Evolutionary conservation across 1,140 invertebrate species (phyloP).

Genomic region (Zophobas atratus): DNA sequence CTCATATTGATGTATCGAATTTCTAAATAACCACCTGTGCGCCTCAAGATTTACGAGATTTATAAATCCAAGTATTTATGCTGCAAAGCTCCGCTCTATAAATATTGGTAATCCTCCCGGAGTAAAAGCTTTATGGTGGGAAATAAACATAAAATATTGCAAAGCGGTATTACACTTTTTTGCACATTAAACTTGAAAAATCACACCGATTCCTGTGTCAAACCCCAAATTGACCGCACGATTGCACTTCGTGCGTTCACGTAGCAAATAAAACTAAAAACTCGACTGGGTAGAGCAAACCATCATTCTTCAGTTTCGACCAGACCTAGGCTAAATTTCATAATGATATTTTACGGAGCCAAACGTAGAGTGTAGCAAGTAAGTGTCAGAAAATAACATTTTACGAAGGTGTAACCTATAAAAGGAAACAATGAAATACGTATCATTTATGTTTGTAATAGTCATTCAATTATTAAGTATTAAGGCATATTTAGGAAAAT

Average conservation of each 20-base stretch:
- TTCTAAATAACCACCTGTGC: conserved; percentile 48
- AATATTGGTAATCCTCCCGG: conserved; percentile 46
- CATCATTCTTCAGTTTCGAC: too few species aligned
- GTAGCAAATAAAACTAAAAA: conserved; percentile 8
- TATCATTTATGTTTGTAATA: too few species aligned
- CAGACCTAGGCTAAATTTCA: too few species aligned
- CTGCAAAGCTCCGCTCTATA: conserved; percentile 44
- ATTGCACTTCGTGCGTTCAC: neutral
- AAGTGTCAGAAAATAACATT: too few species aligned
- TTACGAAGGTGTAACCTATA: too few species aligned
- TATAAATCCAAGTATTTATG: conserved; percentile 47
- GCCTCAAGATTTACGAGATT: conserved; percentile 39
- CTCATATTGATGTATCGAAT: conserved; percentile 43
- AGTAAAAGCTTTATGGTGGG: conserved; percentile 37
- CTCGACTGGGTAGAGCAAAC: too few species aligned
- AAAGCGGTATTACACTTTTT: conserved; percentile 31
- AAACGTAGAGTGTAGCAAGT: too few species aligned
- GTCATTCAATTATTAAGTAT: too few species aligned
- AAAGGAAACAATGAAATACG: too few species aligned
- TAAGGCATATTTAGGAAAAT: too few species aligned
- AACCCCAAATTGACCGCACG: conserved; percentile 22
- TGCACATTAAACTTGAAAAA: conserved; percentile 43
- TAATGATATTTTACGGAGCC: too few species aligned
- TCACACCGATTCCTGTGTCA: conserved; percentile 23
- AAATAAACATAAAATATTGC: conserved; percentile 46